phyloP scores from a whole-genome alignment of 2,113 vertebrate genomes.

The Nycticorax nycticorax region DNA sequence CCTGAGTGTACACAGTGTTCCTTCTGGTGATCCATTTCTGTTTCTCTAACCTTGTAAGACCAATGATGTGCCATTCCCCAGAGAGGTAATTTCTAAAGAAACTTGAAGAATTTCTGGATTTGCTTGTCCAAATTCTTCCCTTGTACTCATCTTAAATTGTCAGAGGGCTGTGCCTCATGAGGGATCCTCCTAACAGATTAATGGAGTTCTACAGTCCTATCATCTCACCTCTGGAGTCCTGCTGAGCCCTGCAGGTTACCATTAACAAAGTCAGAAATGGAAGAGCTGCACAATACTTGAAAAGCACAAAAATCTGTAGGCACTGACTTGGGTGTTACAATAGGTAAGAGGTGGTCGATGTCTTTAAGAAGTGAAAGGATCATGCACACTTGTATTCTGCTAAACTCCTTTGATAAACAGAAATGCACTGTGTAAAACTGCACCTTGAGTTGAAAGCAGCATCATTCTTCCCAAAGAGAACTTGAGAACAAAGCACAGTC shows the following conservation, averaged over 20 bases:
- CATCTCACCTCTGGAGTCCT: not conserved
- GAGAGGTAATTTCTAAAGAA: not conserved
- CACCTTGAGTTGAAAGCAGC: not conserved
- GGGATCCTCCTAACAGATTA: not conserved
- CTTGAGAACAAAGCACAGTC: not conserved
- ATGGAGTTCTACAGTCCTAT: not conserved
- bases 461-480: not conserved
- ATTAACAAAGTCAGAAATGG: not conserved
- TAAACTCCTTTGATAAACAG: not conserved
- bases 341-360: not conserved
- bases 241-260: not conserved
- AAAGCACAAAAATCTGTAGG: not conserved
- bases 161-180: not conserved
- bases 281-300: not conserved
- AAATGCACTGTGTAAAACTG: not conserved
- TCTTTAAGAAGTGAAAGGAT: not conserved
- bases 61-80: not conserved
- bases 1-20: not conserved
- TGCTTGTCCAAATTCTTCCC: not conserved
- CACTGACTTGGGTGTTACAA: not conserved
- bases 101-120: not conserved
- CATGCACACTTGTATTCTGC: not conserved
- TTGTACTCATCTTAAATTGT: not conserved
- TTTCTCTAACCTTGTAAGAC: not conserved
- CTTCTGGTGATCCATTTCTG: not conserved